These are phyloP conservation scores for Acheta domesticus DNA, from an alignment of 2,888 invertebrate genomes.

Conservation along the genomic window DNA sequence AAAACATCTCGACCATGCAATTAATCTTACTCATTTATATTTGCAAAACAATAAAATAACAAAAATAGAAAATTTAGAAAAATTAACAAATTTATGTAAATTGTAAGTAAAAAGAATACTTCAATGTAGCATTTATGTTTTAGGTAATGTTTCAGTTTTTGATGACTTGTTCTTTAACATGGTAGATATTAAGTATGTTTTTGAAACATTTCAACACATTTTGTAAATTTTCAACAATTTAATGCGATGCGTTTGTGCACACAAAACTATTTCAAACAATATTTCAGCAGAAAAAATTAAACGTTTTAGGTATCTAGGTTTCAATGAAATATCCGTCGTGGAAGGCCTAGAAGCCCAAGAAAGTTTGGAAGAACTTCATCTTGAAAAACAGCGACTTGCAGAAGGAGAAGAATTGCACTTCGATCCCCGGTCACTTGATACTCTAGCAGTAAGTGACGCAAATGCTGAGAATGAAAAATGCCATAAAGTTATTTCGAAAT, in stretches of 20 bases:
- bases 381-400: not conserved
- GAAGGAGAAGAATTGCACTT: not conserved
- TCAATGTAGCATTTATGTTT: too few species aligned
- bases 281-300: too few species aligned
- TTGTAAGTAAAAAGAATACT: not conserved
- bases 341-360: not conserved
- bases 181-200: too few species aligned
- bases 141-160: too few species aligned
- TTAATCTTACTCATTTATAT: not conserved
- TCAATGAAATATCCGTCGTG: not conserved
- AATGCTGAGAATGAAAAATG: not conserved
- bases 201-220: too few species aligned
- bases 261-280: too few species aligned
- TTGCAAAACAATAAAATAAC: not conserved
- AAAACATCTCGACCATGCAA: not conserved
- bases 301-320: not conserved
- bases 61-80: not conserved
- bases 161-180: too few species aligned
- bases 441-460: not conserved
- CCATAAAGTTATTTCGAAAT: too few species aligned
- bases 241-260: too few species aligned
- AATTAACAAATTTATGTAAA: not conserved
- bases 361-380: not conserved
- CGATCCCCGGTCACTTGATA: not conserved
- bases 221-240: too few species aligned